Percentiles rank a stretch among this genome's conserved stretches.
Conservation (phyloP, 2,888 invertebrate species). For the Nematopogon swammerdamellus region DNA sequence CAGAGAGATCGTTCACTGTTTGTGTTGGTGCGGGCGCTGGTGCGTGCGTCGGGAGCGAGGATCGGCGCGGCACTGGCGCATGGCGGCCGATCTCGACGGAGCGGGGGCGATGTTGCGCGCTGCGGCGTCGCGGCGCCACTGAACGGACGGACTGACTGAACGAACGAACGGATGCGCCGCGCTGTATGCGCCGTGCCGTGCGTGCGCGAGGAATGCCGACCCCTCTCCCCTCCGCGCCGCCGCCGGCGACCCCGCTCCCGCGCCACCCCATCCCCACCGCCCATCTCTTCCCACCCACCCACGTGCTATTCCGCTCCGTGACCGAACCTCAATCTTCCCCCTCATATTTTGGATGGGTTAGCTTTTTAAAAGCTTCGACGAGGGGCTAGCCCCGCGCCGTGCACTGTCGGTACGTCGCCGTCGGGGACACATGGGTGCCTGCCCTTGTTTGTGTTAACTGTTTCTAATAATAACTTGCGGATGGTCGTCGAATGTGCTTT, state of each 20-base stretch:
- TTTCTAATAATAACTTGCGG: constrained; percentile 49
- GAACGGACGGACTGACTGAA: neutral
- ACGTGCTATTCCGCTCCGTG: constrained; percentile 49
- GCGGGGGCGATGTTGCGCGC: constrained; percentile 12
- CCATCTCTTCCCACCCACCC: constrained; percentile 28
- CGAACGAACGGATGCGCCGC: neutral
- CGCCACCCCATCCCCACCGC: no score
- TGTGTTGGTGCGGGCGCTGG: constrained; percentile 34
- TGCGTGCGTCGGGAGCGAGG: constrained; percentile 36
- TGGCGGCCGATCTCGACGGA: constrained; percentile 33
- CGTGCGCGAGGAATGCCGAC: constrained; percentile 48
- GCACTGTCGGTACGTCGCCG: no score
- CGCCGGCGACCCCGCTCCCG: constrained; percentile 48
- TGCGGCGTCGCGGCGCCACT: neutral
- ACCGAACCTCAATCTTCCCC: constrained; percentile 19
- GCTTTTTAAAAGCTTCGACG: constrained; percentile 49
- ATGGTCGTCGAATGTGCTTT: constrained; percentile 13
- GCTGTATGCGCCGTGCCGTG: constrained; percentile 24
- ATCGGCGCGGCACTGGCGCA: constrained; percentile 51
- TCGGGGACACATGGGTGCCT: constrained; percentile 22
- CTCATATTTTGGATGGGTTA: constrained; percentile 33
- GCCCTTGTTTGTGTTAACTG: constrained; percentile 51
- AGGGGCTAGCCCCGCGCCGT: constrained; percentile 24
- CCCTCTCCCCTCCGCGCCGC: constrained; percentile 52
- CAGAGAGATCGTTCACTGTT: constrained; percentile 29